phyloP scores from a whole-genome alignment of 2,113 vertebrate species.

The Ascaphus truei region DNA sequence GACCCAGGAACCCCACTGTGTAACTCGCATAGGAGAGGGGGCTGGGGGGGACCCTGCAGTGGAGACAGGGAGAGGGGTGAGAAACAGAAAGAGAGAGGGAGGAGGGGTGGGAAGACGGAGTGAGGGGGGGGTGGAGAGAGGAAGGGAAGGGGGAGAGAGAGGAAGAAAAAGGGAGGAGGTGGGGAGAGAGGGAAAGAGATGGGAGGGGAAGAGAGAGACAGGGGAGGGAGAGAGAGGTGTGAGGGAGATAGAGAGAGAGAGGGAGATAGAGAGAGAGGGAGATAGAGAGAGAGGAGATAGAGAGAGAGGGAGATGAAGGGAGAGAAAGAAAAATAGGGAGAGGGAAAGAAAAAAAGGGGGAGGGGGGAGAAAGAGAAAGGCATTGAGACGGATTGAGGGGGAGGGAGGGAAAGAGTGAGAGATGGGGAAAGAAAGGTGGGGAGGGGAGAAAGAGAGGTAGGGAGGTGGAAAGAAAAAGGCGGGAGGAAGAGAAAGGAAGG shows the following conservation, averaged over 20 bases:
- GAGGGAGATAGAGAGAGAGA: neutral
- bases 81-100: neutral
- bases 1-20: constrained; percentile 34
- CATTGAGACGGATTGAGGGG: neutral
- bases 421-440: neutral
- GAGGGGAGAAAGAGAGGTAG: neutral
- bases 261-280: neutral
- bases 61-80: neutral
- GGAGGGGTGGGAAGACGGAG: no score
- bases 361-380: neutral
- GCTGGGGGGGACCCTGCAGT: constrained; percentile 13
- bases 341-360: neutral
- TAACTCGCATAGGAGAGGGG: constrained; percentile 36
- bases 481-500: neutral
- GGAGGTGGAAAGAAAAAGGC: neutral
- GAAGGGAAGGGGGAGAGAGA: no score
- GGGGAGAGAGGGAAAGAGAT: neutral
- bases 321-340: neutral
- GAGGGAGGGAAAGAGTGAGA: no score
- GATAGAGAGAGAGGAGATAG: neutral
- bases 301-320: neutral
- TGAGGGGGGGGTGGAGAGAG: no score
- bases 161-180: no score
- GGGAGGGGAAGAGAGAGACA: neutral
- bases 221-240: no score